Percentiles rank a stretch among this genome's conserved stretches.
These are phyloP conservation scores for Stenoptilia bipunctidactyla DNA, from an alignment of 2,888 invertebrate genomes.

Conservation along the genomic window DNA sequence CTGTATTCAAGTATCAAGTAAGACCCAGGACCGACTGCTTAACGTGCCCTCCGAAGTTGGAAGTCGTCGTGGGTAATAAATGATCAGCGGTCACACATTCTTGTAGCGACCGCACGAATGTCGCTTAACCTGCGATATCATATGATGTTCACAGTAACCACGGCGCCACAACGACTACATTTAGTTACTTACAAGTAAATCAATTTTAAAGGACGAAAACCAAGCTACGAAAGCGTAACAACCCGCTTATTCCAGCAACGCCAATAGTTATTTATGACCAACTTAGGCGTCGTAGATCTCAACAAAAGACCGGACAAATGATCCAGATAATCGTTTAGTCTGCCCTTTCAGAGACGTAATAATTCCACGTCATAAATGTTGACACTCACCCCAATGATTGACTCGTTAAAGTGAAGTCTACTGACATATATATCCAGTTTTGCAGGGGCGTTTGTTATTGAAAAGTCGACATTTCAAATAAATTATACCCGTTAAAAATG, in stretches of 20 bases:
- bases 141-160: too few relatives aligned
- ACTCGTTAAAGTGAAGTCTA: neutral
- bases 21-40: too few relatives aligned
- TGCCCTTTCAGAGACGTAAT: conserved; percentile 16
- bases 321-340: conserved; percentile 49
- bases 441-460: neutral
- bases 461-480: too few relatives aligned
- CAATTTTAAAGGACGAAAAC: too few relatives aligned
- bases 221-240: conserved; percentile 44
- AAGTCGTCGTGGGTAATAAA: too few relatives aligned
- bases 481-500: conserved; percentile 5
- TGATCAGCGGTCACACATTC: too few relatives aligned
- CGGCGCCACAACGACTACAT: too few relatives aligned
- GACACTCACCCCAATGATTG: neutral
- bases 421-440: neutral
- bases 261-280: conserved; percentile 61
- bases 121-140: too few relatives aligned
- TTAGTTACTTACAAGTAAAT: too few relatives aligned
- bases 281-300: conserved; percentile 33
- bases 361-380: neutral
- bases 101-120: too few relatives aligned
- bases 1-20: too few relatives aligned
- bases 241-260: conserved; percentile 52
- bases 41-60: too few relatives aligned
- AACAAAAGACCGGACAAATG: conserved; percentile 65